Base-by-base conservation (phyloP, 2,888 invertebrate genomes). In the Cryptus armator region DNA sequence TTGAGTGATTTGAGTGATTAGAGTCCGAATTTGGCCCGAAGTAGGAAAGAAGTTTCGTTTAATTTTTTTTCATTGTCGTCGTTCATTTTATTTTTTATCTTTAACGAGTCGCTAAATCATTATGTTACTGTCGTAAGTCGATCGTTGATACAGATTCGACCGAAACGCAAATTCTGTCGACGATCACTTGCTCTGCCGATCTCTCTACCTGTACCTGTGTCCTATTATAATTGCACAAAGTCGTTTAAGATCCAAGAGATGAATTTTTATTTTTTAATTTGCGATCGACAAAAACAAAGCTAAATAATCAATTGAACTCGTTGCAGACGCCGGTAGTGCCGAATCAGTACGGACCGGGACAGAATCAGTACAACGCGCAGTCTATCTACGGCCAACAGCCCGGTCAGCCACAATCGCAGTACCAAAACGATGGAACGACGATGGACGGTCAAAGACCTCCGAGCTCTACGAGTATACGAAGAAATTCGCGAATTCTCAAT, bases 401-500 rank as follows among this genome's bases (percentile, higher is more conserved):
- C n/a, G 90, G 92, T 66, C 89, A 90, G 44, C 90, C 90, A 66
- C 90, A 90, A 12, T 46, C 70, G 43, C 92, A 93, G 70, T 92
- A 91, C 83, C 91, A 91, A 83, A 82, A 89, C 7, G 92, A 92
- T 70, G 89, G 88, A 19, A 87, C 89, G 44, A 87, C 88, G 16
- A 86, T 83, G 43, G 92, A 93, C 67, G 81, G 87, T 43, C 92
- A 92, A 81, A 90, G 91, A 85, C 90, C 90, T 37, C 88, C 90
- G 64, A 91, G 89, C 80, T 87, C 90, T 72, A 91, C 91, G 88
- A 93, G 90, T 90, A 91, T 93, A 92, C 92, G 93, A 89, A 93
- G 93, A 71, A 94, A 92, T 87, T 93, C 93, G 83, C 90, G 93
- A 83, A 84, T 93, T 53, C 89, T 93, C 19, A 93, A 86, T 87